Base-by-base conservation (phyloP, 2,797 vertebrate species). In the Falco berigora region DNA sequence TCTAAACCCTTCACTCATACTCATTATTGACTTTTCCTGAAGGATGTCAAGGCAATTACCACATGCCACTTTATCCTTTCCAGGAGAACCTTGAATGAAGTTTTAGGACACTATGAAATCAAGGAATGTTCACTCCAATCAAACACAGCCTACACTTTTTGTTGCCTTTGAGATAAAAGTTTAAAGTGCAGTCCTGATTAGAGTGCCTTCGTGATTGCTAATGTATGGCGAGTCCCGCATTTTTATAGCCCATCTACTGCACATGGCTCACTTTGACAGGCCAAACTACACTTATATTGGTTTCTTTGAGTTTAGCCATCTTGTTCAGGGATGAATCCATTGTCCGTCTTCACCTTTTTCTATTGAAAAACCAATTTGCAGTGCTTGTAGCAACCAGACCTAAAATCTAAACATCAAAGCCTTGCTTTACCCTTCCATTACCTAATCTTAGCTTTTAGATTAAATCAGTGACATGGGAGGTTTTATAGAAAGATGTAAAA, bases 21-120 rank as follows among this genome's bases (percentile, higher is more conserved):
- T 95, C 91, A 82, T 95, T 96, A 97, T 96, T 95, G 97, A 97
- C 96, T 98, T 97, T 94, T 95, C 78, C 83, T 95, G 90, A 97
- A 96, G 94, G 88, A 94, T 7, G 13, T 88, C 96, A 92, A 94
- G 85, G 89, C 88, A 97, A 96, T 98, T 97, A 96, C 89, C 40
- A 22, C 79, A 66, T 83, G 77, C 82, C 92, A 94, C 87, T 97
- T 88, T 95, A 81, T 85, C 66, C 76, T 84, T 42, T 50, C 64
- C 90, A 90, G 89, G 95, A 94, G 85, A 80, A 96, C 92, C 90
- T 90, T 74, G 94, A 88, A 86, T 90, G 73, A 66, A 92, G 90
- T 90, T 96, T 96, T 88, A 96, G 87, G 74, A 81, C 67, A 40
- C 67, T 96, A 46, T 49, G 95, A 97, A 97, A 96, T 97, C 96